Base-by-base conservation (phyloP, 37 sponge, comb jelly and placozoan species). In the Halisarca cf. caerulea region DNA sequence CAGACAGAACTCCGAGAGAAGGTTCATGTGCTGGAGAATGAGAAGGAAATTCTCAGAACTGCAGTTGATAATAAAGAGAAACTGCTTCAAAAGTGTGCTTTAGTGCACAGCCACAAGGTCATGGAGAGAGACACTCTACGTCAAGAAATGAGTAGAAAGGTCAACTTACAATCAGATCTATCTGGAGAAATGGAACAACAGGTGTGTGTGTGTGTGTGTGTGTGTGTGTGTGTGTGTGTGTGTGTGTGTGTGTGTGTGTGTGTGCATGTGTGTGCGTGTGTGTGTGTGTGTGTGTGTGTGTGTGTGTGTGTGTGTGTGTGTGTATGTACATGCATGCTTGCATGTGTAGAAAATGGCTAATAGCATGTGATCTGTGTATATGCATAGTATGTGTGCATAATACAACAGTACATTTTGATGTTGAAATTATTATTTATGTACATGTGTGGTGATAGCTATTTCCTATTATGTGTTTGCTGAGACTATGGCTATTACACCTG, bases 1-100 rank as follows among this genome's bases (percentile, higher is more conserved):
- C 25, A 62, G 64, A 88, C 90, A 24, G 99, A 99, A 83, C 66
- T 99, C 78, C 72, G 82, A 24, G 99, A 99, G 89, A 99, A 96
- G 84, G 86, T 60, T 8, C 89, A 92, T 40, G 86, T 99, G 8
- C 57, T 99, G 20, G 82, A 92, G 34, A 97, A 95, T 74, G 99
- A 99, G 84, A 89, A 84, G 4, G 90, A 92, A 57, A 92, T 97
- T 41, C 88, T 95, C 20, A 85, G 80, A 18, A 86, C 85, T 18
- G 38, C 89, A 28, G 85, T 88, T 20, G 82, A 84, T 3, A 84
- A 40, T 42, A 94, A 88, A 69, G 87, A 84, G 20, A 82, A 83
- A 15, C 81, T 87, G 24, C 61, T 89, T 4, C 95, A 93, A 72
- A 91, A 89, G 74, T 94, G 90, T 54, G 58, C 54, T 3, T 58